Conservation (phyloP, 2,888 invertebrate genomes). For the Aspidiotus rigidus region DNA sequence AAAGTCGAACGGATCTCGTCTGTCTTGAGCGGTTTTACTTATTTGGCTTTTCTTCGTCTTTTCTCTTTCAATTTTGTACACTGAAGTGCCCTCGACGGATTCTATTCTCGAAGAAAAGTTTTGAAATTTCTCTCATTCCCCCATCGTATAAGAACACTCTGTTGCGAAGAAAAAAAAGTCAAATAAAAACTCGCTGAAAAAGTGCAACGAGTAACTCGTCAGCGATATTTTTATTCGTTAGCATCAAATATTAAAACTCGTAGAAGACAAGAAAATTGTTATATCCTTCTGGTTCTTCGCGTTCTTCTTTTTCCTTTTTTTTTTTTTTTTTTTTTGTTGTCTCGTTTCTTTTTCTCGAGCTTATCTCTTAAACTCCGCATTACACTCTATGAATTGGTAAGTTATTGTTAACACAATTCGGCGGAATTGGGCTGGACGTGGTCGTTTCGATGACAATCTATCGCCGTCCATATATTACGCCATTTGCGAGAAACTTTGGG, state of each 20-base stretch:
- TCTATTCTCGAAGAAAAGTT: background rate
- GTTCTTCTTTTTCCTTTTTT: background rate
- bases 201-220: constrained; percentile 2
- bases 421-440: background rate
- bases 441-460: background rate
- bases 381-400: too few relatives aligned
- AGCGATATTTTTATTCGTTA: constrained; percentile 4
- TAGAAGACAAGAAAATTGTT: background rate
- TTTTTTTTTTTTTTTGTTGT: background rate
- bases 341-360: background rate
- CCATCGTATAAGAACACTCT: background rate
- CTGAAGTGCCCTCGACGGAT: constrained; percentile 1
- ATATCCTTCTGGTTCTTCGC: background rate
- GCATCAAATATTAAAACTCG: constrained; percentile 4
- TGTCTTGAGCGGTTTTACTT: background rate
- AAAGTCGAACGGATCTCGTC: too few relatives aligned
- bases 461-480: background rate
- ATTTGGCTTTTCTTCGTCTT: background rate
- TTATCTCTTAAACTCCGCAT: background rate
- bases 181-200: background rate
- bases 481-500: background rate
- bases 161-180: background rate
- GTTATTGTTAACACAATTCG: too few relatives aligned
- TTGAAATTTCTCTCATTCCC: background rate
- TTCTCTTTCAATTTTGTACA: background rate